phyloP scores from a whole-genome alignment of 2,113 vertebrate species.

The Oncorhynchus masou region DNA sequence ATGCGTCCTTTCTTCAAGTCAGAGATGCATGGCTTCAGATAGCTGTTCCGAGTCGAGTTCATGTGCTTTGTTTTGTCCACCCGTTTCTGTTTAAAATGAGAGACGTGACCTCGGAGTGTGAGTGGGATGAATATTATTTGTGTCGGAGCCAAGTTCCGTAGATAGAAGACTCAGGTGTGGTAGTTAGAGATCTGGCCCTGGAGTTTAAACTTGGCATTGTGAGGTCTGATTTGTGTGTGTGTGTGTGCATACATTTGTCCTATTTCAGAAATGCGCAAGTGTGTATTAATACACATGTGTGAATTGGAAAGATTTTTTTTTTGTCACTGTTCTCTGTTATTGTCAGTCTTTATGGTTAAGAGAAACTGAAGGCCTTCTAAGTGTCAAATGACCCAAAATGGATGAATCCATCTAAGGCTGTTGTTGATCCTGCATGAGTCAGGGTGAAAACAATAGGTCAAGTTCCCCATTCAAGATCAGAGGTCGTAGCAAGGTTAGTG shows the following conservation, averaged over 20 bases:
- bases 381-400: conserved; percentile 56
- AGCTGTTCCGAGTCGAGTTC: neutral
- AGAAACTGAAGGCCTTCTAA: conserved; percentile 36
- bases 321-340: conserved; percentile 45
- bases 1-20: neutral
- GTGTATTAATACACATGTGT: neutral
- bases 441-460: conserved; percentile 25
- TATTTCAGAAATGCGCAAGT: neutral
- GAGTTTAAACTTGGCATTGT: neutral
- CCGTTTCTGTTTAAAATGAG: conserved; percentile 45
- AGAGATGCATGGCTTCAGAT: neutral
- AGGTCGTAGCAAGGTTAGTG: conserved; percentile 6
- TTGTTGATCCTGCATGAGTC: conserved; percentile 41
- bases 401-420: conserved; percentile 47
- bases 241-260: neutral
- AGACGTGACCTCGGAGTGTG: conserved; percentile 52
- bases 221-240: neutral
- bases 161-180: conserved; percentile 16
- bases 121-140: conserved; percentile 46
- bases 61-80: conserved; percentile 36
- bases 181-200: conserved; percentile 36
- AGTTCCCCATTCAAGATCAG: conserved; percentile 52
- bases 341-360: conserved; percentile 39
- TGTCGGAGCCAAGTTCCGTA: conserved; percentile 17
- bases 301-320: neutral